Evolutionary conservation across 2,113 vertebrate species (phyloP), one percentile per base, ranked within the genome.

Genomic region (Xyrauchen texanus): DNA sequence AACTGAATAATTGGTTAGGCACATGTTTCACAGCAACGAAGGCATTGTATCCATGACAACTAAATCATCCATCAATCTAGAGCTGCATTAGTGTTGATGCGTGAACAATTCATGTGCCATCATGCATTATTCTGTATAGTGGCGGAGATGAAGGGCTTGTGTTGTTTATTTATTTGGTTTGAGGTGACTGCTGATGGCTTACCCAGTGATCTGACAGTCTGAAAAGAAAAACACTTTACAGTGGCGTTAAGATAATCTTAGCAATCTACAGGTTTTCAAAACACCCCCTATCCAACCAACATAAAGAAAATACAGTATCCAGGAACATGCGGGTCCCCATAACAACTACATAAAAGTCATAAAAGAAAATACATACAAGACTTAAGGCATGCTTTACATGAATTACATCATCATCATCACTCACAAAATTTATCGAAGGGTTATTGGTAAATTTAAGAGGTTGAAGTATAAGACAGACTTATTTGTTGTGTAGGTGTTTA

Each of bases 161-260:
- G 9, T 34, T 61, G 34, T 12, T 44, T 77, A 65, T 66, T 86
- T 87, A 75, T 85, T 74, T 63, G 58, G 7, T 21, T 51, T 63
- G 58, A 63, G 46, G 46, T 74, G 58, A 73, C 52, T 34, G 12
- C 55, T 78, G 42, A 78, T 46, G 68, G 57, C 88, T 90, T 90
- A 90, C 88, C 79, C 80, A 88, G 82, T 15, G 49, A 66, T 69
- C 67, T 81, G 84, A 85, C 80, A 62, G 81, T 88, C 88, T 92
- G 89, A 69, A 89, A 91, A 87, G 76, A 66, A 90, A 90, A 84
- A 74, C 83, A 84, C 72, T 80, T 88, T 11, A 60, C 55, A 72
- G 16, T 21, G 64, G 86, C 44, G 52, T 52, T 84, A 34, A 34
- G 21, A 34, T 88, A 85, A 68, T 81, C 79, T 83, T 86, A 89